Percentiles rank a stretch among this genome's conserved stretches.
phyloP scores from a whole-genome alignment of 2,797 vertebrate species.

The Enteromius anoplus region DNA sequence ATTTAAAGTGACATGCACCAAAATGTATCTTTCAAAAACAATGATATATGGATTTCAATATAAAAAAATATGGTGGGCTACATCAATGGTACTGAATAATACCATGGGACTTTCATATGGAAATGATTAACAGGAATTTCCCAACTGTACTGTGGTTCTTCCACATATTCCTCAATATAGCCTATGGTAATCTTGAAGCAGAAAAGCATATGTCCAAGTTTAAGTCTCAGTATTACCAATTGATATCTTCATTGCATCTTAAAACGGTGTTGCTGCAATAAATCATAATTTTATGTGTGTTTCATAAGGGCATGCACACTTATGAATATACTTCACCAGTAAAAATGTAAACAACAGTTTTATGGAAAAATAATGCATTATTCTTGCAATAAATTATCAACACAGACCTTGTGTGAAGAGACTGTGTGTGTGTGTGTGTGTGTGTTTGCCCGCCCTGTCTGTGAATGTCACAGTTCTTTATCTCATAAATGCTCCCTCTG shows the following conservation, averaged over 20 bases:
- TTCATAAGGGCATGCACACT: constrained; percentile 5
- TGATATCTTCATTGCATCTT: not conserved
- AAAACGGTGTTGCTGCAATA: not conserved
- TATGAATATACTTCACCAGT: not conserved
- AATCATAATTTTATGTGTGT: not conserved
- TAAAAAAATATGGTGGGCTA: too few relatives aligned
- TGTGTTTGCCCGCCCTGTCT: constrained; percentile 19
- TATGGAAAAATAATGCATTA: constrained; percentile 12
- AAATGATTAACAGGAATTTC: not conserved
- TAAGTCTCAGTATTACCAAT: not conserved
- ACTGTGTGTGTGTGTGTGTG: constrained; percentile 19
- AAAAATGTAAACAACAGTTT: constrained; percentile 22
- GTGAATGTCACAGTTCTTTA: constrained; percentile 54
- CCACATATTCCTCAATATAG: not conserved
- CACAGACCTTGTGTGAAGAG: constrained; percentile 39
- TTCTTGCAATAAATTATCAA: constrained; percentile 13
- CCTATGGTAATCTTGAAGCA: not conserved
- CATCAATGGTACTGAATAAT: not conserved
- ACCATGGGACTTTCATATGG: not conserved
- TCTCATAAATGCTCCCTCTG: constrained; percentile 66
- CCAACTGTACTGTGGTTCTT: not conserved
- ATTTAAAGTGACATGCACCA: not conserved
- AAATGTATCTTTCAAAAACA: not conserved
- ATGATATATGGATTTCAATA: not conserved
- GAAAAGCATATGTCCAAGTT: not conserved